phyloP scores from a whole-genome alignment of 2,113 vertebrate species.

The Pelodiscus sinensis region DNA sequence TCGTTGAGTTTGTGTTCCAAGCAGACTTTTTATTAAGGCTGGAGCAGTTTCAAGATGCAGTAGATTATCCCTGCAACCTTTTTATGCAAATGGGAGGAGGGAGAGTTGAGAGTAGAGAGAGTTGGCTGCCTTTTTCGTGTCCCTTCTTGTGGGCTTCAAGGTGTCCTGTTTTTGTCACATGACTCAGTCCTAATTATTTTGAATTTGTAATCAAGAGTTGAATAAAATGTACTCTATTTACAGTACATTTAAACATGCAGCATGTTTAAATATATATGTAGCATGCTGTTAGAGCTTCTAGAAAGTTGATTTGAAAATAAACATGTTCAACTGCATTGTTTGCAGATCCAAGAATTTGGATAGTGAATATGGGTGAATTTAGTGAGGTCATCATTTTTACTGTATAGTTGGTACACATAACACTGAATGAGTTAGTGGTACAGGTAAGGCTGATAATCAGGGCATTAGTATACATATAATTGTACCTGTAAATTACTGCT shows the following conservation, averaged over 20 bases:
- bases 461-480: not conserved
- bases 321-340: not conserved
- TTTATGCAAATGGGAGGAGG: not conserved
- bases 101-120: not conserved
- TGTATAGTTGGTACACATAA: not conserved
- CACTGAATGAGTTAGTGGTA: not conserved
- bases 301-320: not conserved
- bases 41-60: not conserved
- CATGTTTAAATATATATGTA: not conserved
- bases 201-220: not conserved
- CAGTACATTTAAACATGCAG: rapidly evolving
- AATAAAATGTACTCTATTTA: not conserved
- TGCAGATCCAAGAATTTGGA: not conserved
- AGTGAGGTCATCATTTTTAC: not conserved
- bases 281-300: not conserved
- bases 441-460: not conserved
- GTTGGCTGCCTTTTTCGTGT: not conserved
- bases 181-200: not conserved
- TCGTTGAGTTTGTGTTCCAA: not conserved
- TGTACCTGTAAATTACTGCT: not conserved
- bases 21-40: not conserved
- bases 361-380: not conserved
- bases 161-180: not conserved
- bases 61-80: not conserved
- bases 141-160: not conserved